Evolutionary conservation across 2,888 invertebrate species (phyloP).

Genomic region (Oligia strigilis): DNA sequence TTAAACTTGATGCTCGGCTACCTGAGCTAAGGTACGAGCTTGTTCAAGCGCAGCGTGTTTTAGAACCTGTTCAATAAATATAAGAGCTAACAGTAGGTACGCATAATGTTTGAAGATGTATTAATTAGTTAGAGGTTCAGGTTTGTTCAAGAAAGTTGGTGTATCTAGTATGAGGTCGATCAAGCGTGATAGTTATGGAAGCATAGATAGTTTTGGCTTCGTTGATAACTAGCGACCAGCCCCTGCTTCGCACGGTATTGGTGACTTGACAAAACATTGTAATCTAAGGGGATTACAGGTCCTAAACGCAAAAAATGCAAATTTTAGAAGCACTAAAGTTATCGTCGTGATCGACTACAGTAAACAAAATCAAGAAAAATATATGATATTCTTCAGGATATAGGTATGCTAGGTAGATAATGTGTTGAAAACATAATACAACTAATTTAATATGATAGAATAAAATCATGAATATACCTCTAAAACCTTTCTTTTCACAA

Average conservation of each 20-base stretch:
- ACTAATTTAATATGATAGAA: too few species aligned
- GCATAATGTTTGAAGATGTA: conserved; percentile 10
- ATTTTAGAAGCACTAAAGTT: too few species aligned
- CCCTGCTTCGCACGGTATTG: too few species aligned
- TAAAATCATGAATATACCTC: too few species aligned
- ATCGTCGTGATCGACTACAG: too few species aligned
- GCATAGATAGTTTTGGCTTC: background rate
- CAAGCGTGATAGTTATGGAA: background rate
- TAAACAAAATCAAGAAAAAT: too few species aligned
- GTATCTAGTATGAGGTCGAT: background rate
- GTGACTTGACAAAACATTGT: background rate
- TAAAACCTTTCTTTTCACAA: too few species aligned
- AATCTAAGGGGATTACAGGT: background rate
- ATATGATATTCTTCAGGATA: too few species aligned
- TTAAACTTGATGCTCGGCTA: conserved; percentile 44
- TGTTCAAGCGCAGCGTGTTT: conserved; percentile 36
- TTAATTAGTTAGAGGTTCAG: conserved; percentile 22
- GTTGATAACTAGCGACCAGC: background rate
- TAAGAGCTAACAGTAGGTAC: conserved; percentile 6
- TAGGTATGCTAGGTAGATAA: too few species aligned
- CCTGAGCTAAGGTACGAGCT: conserved; percentile 47
- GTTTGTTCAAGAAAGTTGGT: conserved; percentile 14
- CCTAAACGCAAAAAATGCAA: too few species aligned
- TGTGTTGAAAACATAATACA: too few species aligned
- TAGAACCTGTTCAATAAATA: conserved; percentile 39